A percentile compares a stretch with the other conserved stretches of the same genome.
These are phyloP conservation scores for Alviniconcha marisindica DNA, from an alignment of 1,140 invertebrate genomes.

Conservation along the genomic window DNA sequence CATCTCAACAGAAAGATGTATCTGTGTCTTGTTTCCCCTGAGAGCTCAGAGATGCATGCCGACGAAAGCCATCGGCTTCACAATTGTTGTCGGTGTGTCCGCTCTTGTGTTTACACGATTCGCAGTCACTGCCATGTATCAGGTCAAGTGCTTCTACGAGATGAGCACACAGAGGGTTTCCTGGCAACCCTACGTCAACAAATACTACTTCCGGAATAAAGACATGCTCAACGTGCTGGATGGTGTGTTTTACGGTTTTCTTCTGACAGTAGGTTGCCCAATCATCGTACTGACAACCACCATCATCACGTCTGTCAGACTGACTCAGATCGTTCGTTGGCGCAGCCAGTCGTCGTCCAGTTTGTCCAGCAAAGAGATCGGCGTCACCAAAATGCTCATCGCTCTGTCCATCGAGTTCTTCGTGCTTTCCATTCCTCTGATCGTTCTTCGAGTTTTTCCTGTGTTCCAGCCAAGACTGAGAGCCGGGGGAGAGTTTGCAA, in stretches of 20 bases:
- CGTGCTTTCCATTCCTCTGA: not conserved
- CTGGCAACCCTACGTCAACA: not conserved
- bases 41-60: not conserved
- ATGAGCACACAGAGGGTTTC: not conserved
- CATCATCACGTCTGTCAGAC: not conserved
- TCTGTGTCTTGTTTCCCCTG: not conserved
- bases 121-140: not conserved
- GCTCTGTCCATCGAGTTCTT: not conserved
- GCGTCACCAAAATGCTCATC: constrained; percentile 10
- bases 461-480: not conserved
- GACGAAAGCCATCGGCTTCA: not conserved
- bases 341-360: not conserved
- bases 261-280: constrained; percentile 9
- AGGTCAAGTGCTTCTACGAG: not conserved
- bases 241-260: constrained; percentile 28
- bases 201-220: constrained; percentile 6
- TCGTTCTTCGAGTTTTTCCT: not conserved
- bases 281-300: not conserved
- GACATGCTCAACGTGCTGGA: not conserved
- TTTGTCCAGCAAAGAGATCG: not conserved
- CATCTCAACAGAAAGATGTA: not conserved
- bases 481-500: not conserved
- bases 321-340: not conserved
- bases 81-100: not conserved
- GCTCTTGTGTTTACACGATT: not conserved